These are phyloP conservation scores for Caracal caracal DNA, from an alignment of 2,113 vertebrate genomes.

Conservation along the genomic window DNA sequence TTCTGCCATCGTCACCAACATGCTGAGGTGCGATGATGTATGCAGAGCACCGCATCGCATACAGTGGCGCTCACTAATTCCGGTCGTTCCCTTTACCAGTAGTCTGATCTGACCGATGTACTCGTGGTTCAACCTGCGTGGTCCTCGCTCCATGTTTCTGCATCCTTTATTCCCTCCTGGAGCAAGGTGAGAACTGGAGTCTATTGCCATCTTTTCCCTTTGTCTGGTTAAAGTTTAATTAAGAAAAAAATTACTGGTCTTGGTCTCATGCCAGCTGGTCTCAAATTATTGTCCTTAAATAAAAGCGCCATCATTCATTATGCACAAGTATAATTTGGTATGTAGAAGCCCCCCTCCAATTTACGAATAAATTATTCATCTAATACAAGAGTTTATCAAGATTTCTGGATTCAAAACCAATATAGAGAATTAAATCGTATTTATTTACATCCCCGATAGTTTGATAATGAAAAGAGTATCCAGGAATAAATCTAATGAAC, in stretches of 20 bases:
- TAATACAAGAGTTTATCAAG: not conserved
- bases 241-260: not conserved
- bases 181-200: not conserved
- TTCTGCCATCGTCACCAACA: not conserved
- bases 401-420: not conserved
- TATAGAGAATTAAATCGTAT: not conserved
- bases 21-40: not conserved
- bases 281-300: not conserved
- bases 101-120: not conserved
- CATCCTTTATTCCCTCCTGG: not conserved
- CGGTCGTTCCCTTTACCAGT: too few relatives aligned
- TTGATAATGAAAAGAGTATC: not conserved
- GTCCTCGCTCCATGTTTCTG: not conserved
- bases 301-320: not conserved
- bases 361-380: not conserved
- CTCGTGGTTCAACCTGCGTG: not conserved
- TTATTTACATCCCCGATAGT: not conserved
- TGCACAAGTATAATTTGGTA: not conserved
- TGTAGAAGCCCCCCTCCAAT: too few relatives aligned
- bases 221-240: not conserved
- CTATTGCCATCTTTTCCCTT: not conserved
- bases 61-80: rapidly evolving
- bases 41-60: rapidly evolving
- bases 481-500: not conserved
- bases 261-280: conserved; percentile 8